These are phyloP conservation scores for Myotis planiceps DNA, from an alignment of 2,797 vertebrate genomes.

Conservation along the genomic window DNA sequence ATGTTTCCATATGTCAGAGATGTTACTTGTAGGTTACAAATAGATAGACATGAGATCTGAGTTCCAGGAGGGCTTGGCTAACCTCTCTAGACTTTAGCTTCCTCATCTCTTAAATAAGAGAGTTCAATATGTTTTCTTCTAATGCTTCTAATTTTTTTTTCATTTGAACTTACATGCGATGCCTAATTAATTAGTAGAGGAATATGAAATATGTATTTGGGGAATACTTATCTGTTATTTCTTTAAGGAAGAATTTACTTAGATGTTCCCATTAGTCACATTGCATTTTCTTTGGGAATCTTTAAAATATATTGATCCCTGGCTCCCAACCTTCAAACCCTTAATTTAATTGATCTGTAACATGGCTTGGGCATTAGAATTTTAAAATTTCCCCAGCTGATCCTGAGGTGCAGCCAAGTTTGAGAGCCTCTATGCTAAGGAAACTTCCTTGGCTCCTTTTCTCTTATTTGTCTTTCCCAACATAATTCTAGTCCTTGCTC, in stretches of 20 bases:
- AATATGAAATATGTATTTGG: background rate
- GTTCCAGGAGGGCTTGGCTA: background rate
- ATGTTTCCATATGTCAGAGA: background rate
- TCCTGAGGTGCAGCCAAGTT: background rate
- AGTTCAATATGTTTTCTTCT: background rate
- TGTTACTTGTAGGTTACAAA: background rate
- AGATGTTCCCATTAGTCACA: background rate
- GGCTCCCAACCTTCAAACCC: background rate
- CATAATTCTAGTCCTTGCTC: background rate
- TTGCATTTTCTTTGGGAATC: background rate
- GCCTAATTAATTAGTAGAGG: background rate
- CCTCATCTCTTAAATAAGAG: background rate
- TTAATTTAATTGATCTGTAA: background rate
- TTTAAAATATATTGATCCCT: background rate
- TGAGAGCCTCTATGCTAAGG: background rate
- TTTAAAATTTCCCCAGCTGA: background rate
- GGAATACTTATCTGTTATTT: slow-evolving; percentile 10
- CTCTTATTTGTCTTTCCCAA: background rate
- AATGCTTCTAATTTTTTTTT: background rate
- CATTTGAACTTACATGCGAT: background rate
- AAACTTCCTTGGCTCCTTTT: background rate
- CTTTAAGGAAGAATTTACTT: background rate
- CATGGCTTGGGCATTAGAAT: background rate
- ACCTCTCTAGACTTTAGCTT: background rate
- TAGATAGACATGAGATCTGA: background rate